Percentiles rank a stretch among this genome's conserved stretches.
Conservation (phyloP, 2,113 vertebrate genomes). For the Odocoileus virginianus region DNA sequence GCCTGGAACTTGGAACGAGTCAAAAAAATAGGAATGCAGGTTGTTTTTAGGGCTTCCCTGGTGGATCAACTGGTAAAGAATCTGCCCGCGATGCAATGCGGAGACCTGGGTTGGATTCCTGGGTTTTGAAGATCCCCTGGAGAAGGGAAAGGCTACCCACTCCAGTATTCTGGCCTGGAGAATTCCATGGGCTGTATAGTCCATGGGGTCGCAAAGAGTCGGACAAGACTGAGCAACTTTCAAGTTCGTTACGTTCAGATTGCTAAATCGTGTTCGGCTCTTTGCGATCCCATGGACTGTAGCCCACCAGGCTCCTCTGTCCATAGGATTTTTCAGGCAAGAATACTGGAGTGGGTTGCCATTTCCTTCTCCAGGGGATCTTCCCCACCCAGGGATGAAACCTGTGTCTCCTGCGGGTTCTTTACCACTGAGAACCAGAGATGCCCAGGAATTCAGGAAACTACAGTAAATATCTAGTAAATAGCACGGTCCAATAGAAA, state of each 20-base stretch:
- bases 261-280: not conserved
- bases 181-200: not conserved
- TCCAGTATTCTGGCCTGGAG: not conserved
- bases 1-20: conserved; percentile 89
- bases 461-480: conserved; percentile 91
- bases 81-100: not conserved
- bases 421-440: not conserved
- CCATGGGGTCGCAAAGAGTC: not conserved
- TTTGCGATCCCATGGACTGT: not conserved
- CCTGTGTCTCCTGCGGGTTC: not conserved
- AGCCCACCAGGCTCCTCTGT: not conserved
- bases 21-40: conserved; percentile 90
- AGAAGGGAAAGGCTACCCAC: not conserved
- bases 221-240: not conserved
- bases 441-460: conserved; percentile 88
- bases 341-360: not conserved
- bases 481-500: conserved; percentile 64
- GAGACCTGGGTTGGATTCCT: not conserved
- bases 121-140: not conserved
- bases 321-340: not conserved
- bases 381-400: not conserved
- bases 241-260: not conserved
- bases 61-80: not conserved
- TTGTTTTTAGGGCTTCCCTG: not conserved
- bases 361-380: not conserved